Conservation (phyloP, 2,113 vertebrate species). For the Hippocampus barbouri region DNA sequence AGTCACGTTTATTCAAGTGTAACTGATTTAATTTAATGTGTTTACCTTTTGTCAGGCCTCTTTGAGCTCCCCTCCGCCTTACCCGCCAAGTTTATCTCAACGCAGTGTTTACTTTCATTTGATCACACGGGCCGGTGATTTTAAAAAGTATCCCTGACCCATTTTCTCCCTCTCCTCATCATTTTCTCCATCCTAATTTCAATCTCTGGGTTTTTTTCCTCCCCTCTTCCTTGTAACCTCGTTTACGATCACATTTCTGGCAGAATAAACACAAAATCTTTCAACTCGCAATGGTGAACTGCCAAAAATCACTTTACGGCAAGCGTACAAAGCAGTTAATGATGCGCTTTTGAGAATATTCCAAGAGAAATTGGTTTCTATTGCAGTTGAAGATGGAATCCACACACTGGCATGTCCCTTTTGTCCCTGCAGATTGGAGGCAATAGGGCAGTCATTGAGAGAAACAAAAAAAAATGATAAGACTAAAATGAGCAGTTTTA, state of each 20-base stretch:
- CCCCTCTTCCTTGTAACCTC: background rate
- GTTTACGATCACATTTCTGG: conserved; percentile 10
- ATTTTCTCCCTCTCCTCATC: background rate
- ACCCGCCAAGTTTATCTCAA: conserved; percentile 4
- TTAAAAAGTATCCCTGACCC: conserved; percentile 11
- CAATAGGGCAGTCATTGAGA: conserved; percentile 26
- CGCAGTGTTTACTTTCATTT: conserved; percentile 30
- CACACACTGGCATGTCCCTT: conserved; percentile 35
- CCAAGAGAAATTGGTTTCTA: background rate
- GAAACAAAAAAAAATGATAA: conserved; percentile 11
- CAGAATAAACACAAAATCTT: conserved; percentile 20
- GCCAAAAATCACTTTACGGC: conserved; percentile 22
- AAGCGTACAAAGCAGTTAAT: conserved; percentile 4
- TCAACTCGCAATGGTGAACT: conserved; percentile 4
- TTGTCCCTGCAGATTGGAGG: conserved; percentile 21
- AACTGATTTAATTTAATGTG: background rate
- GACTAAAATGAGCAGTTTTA: conserved; percentile 31
- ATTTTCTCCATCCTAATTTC: background rate
- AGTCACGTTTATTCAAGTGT: background rate
- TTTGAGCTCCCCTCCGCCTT: conserved; percentile 14
- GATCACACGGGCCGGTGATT: conserved; percentile 4
- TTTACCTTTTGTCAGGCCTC: background rate
- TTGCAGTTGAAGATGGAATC: conserved; percentile 21
- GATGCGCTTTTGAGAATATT: background rate
- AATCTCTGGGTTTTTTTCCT: background rate